Conservation (phyloP, 2,113 vertebrate species). For the Etheostoma cragini region DNA sequence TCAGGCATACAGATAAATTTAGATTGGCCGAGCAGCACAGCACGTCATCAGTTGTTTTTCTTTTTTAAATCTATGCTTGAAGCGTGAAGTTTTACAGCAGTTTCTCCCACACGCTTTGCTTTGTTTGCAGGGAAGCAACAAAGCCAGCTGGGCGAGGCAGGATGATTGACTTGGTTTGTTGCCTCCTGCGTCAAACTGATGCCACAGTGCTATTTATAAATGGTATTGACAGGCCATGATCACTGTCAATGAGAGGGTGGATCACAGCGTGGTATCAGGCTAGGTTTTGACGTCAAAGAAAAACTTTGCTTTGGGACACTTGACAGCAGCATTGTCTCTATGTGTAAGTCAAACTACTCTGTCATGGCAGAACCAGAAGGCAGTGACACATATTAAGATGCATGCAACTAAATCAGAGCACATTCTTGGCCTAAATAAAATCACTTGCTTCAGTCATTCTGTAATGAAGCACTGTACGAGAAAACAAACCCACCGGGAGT, state of each 20-base stretch:
- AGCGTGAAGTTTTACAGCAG: not conserved
- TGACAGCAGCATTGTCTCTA: slow-evolving; percentile 16
- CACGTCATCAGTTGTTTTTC: not conserved
- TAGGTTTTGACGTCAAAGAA: slow-evolving; percentile 21
- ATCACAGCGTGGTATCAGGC: slow-evolving; percentile 12
- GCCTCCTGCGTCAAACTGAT: slow-evolving; percentile 46
- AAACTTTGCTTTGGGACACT: not conserved
- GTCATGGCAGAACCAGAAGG: not conserved
- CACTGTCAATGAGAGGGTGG: slow-evolving; percentile 33
- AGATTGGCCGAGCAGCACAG: not conserved
- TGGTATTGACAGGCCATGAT: slow-evolving; percentile 19
- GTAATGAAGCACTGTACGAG: not conserved
- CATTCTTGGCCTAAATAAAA: slow-evolving; percentile 33
- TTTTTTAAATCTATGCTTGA: not conserved
- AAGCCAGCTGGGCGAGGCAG: slow-evolving; percentile 33
- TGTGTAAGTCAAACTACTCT: slow-evolving; percentile 6
- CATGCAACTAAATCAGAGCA: slow-evolving; percentile 2
- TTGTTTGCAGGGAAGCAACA: slow-evolving; percentile 10
- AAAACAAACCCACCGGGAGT: not conserved
- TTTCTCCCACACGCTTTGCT: not conserved
- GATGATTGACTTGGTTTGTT: not conserved
- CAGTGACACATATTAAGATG: slow-evolving; percentile 16
- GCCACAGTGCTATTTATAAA: slow-evolving; percentile 63
- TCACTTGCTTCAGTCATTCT: not conserved
- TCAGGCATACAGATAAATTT: slow-evolving; percentile 39